Conservation (phyloP, 2,113 vertebrate genomes). For the Poeciliopsis prolifica region DNA sequence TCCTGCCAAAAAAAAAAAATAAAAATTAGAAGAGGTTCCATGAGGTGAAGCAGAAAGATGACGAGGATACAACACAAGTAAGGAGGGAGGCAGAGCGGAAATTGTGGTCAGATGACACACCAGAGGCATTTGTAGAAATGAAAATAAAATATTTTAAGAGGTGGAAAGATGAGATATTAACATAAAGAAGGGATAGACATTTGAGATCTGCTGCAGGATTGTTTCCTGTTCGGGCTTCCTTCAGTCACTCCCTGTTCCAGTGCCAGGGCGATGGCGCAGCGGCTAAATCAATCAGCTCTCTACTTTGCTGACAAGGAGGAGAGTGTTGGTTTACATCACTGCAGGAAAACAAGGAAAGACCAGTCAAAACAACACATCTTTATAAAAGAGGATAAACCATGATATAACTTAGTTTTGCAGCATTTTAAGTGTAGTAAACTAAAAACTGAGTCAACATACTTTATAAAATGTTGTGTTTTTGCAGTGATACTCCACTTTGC, state of each 20-base stretch:
- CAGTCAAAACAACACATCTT: constrained; percentile 11
- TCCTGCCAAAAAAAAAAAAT: constrained; percentile 62
- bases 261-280: constrained; percentile 59
- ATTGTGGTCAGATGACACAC: constrained; percentile 14
- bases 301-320: constrained; percentile 45
- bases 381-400: constrained; percentile 68
- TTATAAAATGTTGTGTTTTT: too few relatives aligned
- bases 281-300: constrained; percentile 59
- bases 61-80: neutral
- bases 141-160: constrained; percentile 1
- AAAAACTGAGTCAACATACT: too few relatives aligned
- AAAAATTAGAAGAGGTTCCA: constrained; percentile 21
- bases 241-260: constrained; percentile 27
- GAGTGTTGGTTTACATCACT: constrained; percentile 24
- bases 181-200: neutral
- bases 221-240: constrained; percentile 3
- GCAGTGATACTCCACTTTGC: too few relatives aligned
- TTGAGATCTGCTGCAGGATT: constrained; percentile 22
- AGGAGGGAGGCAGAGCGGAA: constrained; percentile 27
- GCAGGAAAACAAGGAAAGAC: constrained; percentile 28
- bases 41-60: constrained; percentile 16
- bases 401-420: constrained; percentile 60
- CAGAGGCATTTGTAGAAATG: neutral
- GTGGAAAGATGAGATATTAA: constrained; percentile 2
- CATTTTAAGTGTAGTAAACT: too few relatives aligned